Conservation (phyloP, 92 coral and sea anemone species). For the Ricordea florida region DNA sequence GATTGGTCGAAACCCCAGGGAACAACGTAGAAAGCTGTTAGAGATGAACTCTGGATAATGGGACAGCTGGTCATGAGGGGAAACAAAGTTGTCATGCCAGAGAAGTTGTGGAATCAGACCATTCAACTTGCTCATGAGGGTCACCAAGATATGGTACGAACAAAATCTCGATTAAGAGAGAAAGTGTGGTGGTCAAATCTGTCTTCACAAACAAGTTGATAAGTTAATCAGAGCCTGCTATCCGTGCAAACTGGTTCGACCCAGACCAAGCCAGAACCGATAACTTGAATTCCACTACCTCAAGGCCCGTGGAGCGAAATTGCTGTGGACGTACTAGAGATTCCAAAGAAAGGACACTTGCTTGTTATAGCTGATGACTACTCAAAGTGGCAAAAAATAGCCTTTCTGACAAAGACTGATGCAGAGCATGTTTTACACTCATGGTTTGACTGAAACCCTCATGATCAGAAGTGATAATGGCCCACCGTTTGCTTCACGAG, state of each 20-base stretch:
- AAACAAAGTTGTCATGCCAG: conserved; percentile 51
- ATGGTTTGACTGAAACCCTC: conserved; percentile 39
- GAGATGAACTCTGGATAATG: conserved; percentile 37
- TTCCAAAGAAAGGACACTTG: conserved; percentile 36
- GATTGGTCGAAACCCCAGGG: conserved; percentile 39
- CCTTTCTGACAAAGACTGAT: conserved; percentile 32
- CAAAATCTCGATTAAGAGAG: conserved; percentile 21
- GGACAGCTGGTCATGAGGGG: conserved; percentile 50
- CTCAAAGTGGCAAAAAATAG: conserved; percentile 48
- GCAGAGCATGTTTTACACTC: conserved; percentile 34
- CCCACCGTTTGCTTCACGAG: conserved; percentile 44
- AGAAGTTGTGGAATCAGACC: conserved; percentile 39
- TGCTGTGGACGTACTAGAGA: conserved; percentile 37
- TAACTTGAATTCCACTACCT: conserved; percentile 36
- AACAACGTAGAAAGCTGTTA: conserved; percentile 44
- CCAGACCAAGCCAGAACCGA: conserved; percentile 44
- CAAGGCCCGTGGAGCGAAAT: conserved; percentile 60
- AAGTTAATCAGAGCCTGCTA: conserved; percentile 32
- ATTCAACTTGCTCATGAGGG: conserved; percentile 41
- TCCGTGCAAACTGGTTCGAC: conserved; percentile 54
- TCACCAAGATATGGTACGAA: conserved; percentile 36
- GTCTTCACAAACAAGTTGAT: conserved; percentile 30
- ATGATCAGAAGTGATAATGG: conserved; percentile 53
- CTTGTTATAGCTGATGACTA: conserved; percentile 48
- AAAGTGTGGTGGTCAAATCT: conserved; percentile 34